These are phyloP conservation scores for Lissocephala sabroskyi DNA, from an alignment of 2,888 invertebrate genomes.

Conservation along the genomic window DNA sequence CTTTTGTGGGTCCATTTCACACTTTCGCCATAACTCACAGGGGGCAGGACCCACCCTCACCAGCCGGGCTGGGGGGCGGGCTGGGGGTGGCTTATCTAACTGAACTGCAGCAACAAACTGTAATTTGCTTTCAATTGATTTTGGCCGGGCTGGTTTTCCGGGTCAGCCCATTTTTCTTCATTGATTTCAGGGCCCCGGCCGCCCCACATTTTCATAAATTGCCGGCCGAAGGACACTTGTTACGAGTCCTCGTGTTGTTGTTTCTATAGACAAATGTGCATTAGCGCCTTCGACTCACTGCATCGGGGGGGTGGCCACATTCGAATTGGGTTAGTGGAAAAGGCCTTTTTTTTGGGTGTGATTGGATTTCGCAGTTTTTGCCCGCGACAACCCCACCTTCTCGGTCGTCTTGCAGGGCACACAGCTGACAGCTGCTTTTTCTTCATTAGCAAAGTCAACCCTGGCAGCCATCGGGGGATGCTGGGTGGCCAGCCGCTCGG, in stretches of 20 bases:
- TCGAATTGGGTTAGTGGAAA: background rate
- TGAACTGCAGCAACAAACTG: conserved; percentile 51
- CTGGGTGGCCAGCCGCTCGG: conserved; percentile 12
- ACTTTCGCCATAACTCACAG: conserved; percentile 50
- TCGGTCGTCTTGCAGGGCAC: conserved; percentile 48
- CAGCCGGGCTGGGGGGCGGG: background rate
- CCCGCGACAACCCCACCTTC: too few species aligned
- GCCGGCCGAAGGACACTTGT: conserved; percentile 44
- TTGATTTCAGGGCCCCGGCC: conserved; percentile 34
- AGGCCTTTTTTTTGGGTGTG: conserved; percentile 8
- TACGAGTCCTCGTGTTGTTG: conserved; percentile 29
- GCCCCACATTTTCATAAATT: conserved; percentile 50
- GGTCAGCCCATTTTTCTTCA: conserved; percentile 36
- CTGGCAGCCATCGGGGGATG: conserved; percentile 26
- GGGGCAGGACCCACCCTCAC: background rate
- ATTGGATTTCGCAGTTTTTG: conserved; percentile 57
- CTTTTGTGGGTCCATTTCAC: conserved; percentile 40
- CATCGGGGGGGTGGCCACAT: conserved; percentile 20
- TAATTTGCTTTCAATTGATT: conserved; percentile 66
- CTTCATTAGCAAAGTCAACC: conserved; percentile 64
- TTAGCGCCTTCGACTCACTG: conserved; percentile 61
- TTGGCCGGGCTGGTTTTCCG: conserved; percentile 19
- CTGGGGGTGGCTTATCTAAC: conserved; percentile 40
- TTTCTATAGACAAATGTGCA: conserved; percentile 52
- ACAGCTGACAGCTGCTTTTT: conserved; percentile 65